Base-by-base conservation (phyloP, 2,797 vertebrate species). In the Parambassis ranga region DNA sequence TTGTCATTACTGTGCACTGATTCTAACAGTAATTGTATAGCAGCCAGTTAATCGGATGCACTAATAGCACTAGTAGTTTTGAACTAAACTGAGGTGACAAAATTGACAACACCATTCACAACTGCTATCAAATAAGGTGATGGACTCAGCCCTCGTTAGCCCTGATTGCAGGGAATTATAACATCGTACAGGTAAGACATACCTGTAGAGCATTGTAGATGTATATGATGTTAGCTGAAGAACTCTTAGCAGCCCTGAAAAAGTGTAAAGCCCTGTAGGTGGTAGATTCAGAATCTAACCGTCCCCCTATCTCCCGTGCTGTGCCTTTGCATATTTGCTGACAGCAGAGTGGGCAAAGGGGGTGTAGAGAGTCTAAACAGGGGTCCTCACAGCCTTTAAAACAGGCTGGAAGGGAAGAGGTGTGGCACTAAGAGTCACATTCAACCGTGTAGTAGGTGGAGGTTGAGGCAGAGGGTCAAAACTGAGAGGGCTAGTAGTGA, bases 401-500 rank as follows among this genome's bases (percentile, higher is more conserved):
- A 91, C 90, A 79, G 86, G 82, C 67, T 55, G 36, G 28, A 85
- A 81, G 63, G 75, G 23, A 33, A 46, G 18, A 8, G 46, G 42
- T 43, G 48, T 43, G 57, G 32, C 16, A 33, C 71, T 58, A 51
- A 83, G 75, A 82, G 71, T 77, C 58, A 16, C 3, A 73, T 89
- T 93, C 91, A 93, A 75, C 92, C 90, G 3, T 91, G 89, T 4
- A 92, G 72, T 27, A 88, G 74, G 59, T 90, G 89, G 48, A 92
- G 73, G 73, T 75, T 78, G 65, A 86, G 38, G 75, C 50, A 62
- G 53, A 87, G 15, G 56, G 79, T 78, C 63, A 84, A 69, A 14
- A 82, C 39, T n/a, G 83, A 87, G 32, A 92, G 71, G 74, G 84
- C 70, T 43, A 91, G 52, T 48, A 90, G 68, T 13, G 78, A 79